Evolutionary conservation across 2,888 invertebrate species (phyloP), one percentile per base, ranked within the genome.

Genomic region (Flexamia atlantica): DNA sequence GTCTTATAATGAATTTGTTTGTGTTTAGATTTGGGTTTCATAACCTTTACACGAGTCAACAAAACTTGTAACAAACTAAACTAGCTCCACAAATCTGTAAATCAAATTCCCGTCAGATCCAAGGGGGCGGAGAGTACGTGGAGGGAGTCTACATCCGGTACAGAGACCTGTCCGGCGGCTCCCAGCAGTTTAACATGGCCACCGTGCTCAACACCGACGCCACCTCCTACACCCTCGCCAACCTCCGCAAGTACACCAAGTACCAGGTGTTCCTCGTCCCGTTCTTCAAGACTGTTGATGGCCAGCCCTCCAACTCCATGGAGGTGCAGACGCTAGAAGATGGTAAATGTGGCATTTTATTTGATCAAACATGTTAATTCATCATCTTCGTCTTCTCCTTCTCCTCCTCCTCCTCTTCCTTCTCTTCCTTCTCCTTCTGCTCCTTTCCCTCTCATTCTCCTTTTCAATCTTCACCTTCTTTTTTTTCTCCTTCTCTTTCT

Each of bases 251-350:
- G 87, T 96, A 94, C 90, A 96, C 97, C 84, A 95, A 95, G 90
- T 98, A 98, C 90, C 97, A 98, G 91, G 95, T 98, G 88, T 97
- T 98, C 90, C 93, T 98, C 87, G 95, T 96, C 88, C 98, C 98
- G 9, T 98, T 96, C 91, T 97, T 95, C 90, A 95, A 95, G 89
- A 93, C 94, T 64, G 93, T 97, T 85, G 95, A 98, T 90, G 98
- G 98, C 7, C 96, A 96, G 89, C 98, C 98, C 68, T 98, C 98
- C 85, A 99, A 98, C 91, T 95, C 97, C 50, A 95, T 95, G 89
- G 92, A 94, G 74, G 96, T 96, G 64, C 94, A 95, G 64, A 88
- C 88, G 1, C 79, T 87, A 0, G 88, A 88, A 83, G 88, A 88
- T 79, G 86, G 88, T 88, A 81, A 86, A 87, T 82, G 30, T 4